Percentiles rank a stretch among this genome's conserved stretches.
These are phyloP conservation scores for Neotoma lepida DNA, from an alignment of 2,113 vertebrate species.

Conservation along the genomic window DNA sequence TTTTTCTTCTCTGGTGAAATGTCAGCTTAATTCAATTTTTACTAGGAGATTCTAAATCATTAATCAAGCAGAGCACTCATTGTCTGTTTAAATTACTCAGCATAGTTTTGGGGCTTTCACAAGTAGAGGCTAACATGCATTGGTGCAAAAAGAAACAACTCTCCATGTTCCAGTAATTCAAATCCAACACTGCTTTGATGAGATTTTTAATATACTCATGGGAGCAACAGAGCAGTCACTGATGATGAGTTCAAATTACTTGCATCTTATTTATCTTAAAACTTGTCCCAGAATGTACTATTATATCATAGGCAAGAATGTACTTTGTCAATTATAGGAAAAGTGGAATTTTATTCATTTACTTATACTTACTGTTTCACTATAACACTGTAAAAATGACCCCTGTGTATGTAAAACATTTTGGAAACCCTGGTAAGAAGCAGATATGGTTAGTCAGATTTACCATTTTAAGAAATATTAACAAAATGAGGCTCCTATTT, in stretches of 20 bases:
- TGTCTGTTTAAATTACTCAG: slow-evolving; percentile 17
- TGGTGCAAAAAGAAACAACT: slow-evolving; percentile 4
- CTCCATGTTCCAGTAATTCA: slow-evolving; percentile 27
- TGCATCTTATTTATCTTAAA: slow-evolving; percentile 64
- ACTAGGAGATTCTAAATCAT: slow-evolving; percentile 48
- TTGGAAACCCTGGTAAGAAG: slow-evolving; percentile 7
- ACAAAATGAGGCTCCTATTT: neutral
- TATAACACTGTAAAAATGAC: slow-evolving; percentile 22
- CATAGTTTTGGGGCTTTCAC: slow-evolving; percentile 44
- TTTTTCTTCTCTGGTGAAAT: neutral
- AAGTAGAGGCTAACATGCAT: neutral
- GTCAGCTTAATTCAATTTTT: slow-evolving; percentile 37
- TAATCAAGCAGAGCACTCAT: neutral
- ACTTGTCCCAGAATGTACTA: slow-evolving; percentile 33
- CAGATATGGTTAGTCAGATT: neutral
- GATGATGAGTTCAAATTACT: slow-evolving; percentile 59
- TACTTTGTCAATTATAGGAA: slow-evolving; percentile 34
- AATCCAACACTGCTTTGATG: slow-evolving; percentile 36
- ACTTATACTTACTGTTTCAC: slow-evolving; percentile 14
- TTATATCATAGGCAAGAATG: neutral
- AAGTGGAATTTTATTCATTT: slow-evolving; percentile 61
- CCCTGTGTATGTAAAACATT: neutral
- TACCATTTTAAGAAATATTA: slow-evolving; percentile 41
- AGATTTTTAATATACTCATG: slow-evolving; percentile 65
- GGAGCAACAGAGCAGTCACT: slow-evolving; percentile 57